Percentiles rank a stretch among this genome's conserved stretches.
These are phyloP conservation scores for Urocynchramus pylzowi DNA, from an alignment of 2,113 vertebrate species.

Conservation along the genomic window DNA sequence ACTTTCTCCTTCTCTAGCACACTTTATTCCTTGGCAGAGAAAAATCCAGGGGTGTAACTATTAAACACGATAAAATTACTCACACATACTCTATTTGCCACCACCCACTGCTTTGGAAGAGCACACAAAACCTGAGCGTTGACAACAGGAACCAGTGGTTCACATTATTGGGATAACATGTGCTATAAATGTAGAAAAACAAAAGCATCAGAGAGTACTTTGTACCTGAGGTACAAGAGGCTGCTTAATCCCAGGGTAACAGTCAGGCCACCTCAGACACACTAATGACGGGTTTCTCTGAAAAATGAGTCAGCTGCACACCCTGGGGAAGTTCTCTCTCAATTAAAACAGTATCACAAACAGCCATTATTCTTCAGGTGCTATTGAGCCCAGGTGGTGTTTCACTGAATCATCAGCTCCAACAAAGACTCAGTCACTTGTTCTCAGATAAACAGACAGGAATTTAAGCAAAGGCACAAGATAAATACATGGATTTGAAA, in stretches of 20 bases:
- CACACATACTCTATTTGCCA: not conserved
- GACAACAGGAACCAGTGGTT: not conserved
- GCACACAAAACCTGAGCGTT: not conserved
- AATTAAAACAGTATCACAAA: not conserved
- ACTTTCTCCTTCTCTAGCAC: not conserved
- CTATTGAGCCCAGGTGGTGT: not conserved
- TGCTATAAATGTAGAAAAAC: not conserved
- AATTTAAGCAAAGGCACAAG: not conserved
- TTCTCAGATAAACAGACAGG: not conserved
- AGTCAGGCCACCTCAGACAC: not conserved
- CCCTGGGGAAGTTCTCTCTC: not conserved
- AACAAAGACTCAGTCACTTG: not conserved
- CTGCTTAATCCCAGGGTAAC: not conserved
- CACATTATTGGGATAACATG: not conserved
- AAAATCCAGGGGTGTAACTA: not conserved
- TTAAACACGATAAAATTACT: not conserved
- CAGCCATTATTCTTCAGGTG: not conserved
- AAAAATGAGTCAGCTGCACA: not conserved
- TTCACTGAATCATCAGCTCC: not conserved
- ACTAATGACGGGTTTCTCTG: not conserved
- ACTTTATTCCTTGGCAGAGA: not conserved
- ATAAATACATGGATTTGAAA: not conserved
- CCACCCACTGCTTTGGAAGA: not conserved
- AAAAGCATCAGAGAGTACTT: not conserved
- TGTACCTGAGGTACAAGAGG: not conserved